Conservation (phyloP, 1,140 invertebrate genomes). For the Atopsyche davidsoni region DNA sequence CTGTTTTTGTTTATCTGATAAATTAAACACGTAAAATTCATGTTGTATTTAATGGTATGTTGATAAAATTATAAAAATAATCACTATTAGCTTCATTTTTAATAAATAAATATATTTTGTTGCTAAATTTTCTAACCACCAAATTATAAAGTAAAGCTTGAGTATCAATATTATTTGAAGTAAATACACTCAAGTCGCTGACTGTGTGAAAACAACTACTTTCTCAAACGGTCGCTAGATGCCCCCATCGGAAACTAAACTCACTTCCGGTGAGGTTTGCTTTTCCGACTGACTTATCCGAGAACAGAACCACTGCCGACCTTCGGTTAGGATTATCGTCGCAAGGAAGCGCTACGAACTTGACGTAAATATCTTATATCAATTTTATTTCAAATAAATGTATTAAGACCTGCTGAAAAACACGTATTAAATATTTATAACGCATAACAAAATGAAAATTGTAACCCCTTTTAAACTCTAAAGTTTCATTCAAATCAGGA, state of each 20-base stretch:
- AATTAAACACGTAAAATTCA: too few species aligned
- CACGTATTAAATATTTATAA: background rate
- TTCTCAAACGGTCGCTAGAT: slow-evolving; percentile 15
- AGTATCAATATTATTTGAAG: too few species aligned
- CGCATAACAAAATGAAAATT: background rate
- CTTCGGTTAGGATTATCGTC: slow-evolving; percentile 8
- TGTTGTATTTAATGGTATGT: too few species aligned
- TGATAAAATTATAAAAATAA: too few species aligned
- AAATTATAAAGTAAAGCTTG: too few species aligned
- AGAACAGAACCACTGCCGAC: slow-evolving; percentile 9
- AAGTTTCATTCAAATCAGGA: background rate
- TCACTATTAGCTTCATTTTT: background rate
- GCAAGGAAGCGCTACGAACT: slow-evolving; percentile 6
- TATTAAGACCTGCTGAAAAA: too few species aligned
- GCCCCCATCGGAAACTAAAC: slow-evolving; percentile 9
- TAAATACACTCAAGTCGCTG: too few species aligned
- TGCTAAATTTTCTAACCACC: background rate
- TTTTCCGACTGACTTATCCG: slow-evolving; percentile 11
- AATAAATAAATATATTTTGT: background rate
- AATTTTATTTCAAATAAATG: background rate
- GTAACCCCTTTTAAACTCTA: background rate
- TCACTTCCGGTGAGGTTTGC: slow-evolving; percentile 4
- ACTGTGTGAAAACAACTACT: too few species aligned
- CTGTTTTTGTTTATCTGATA: too few species aligned
- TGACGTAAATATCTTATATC: background rate